phyloP scores from a whole-genome alignment of 1,140 invertebrate genomes.

The Drosophila mojavensis region DNA sequence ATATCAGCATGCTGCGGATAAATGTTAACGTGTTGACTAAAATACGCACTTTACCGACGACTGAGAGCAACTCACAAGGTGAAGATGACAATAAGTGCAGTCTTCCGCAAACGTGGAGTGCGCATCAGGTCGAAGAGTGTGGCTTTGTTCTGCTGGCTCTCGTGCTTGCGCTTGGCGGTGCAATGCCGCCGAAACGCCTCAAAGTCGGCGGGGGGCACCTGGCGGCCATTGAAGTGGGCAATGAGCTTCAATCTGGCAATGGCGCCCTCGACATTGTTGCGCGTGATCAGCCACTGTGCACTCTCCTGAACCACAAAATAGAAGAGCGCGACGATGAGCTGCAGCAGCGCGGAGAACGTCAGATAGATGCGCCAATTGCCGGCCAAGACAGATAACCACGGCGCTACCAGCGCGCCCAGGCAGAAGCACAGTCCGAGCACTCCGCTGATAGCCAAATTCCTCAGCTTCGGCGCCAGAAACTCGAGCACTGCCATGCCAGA shows the following conservation, averaged over 20 bases:
- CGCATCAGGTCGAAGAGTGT: slow-evolving; percentile 53
- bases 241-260: slow-evolving; percentile 85
- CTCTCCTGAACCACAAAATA: slow-evolving; percentile 86
- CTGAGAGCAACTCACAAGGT: slow-evolving; percentile 55
- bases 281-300: slow-evolving; percentile 87
- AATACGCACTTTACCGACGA: background rate
- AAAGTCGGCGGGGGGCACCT: slow-evolving; percentile 81
- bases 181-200: slow-evolving; percentile 81
- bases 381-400: slow-evolving; percentile 85
- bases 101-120: slow-evolving; percentile 54
- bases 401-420: slow-evolving; percentile 85
- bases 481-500: slow-evolving; percentile 84
- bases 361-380: slow-evolving; percentile 85
- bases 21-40: background rate
- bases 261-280: slow-evolving; percentile 85
- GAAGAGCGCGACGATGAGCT: slow-evolving; percentile 84
- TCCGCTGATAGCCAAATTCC: slow-evolving; percentile 86
- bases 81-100: slow-evolving; percentile 50
- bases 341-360: slow-evolving; percentile 84
- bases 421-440: slow-evolving; percentile 86
- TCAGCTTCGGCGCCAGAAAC: slow-evolving; percentile 85
- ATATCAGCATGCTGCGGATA: slow-evolving; percentile 55
- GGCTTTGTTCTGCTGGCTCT: slow-evolving; percentile 57
- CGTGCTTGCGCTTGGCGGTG: slow-evolving; percentile 51
- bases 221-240: slow-evolving; percentile 85